These are phyloP conservation scores for Eupithecia insigniata DNA, from an alignment of 2,888 invertebrate species.

Conservation along the genomic window DNA sequence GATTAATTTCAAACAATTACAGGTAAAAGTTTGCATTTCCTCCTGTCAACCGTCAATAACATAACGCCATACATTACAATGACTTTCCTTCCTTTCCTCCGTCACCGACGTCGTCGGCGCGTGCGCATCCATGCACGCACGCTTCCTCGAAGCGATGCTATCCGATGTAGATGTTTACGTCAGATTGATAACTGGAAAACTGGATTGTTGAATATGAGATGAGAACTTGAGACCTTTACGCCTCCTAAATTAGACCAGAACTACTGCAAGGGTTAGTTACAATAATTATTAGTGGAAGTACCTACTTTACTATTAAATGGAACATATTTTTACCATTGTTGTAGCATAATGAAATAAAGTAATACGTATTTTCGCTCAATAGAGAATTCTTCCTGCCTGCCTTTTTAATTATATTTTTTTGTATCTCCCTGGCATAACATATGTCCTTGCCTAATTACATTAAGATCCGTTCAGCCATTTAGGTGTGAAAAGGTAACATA, in stretches of 20 bases:
- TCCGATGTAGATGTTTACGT: conserved; percentile 33
- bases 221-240: not conserved
- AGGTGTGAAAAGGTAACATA: too few species aligned
- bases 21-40: conserved; percentile 1
- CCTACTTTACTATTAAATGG: too few species aligned
- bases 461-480: too few species aligned
- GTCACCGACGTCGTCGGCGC: conserved; percentile 31
- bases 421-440: too few species aligned
- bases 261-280: not conserved
- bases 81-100: conserved; percentile 33
- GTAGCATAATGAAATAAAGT: too few species aligned
- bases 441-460: too few species aligned
- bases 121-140: conserved; percentile 48
- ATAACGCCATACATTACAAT: conserved; percentile 19
- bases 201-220: conserved; percentile 10
- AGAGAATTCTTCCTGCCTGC: too few species aligned
- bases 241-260: not conserved
- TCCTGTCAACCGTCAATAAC: conserved; percentile 1
- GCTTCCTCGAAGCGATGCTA: conserved; percentile 44
- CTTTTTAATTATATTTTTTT: too few species aligned
- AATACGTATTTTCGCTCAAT: too few species aligned
- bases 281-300: too few species aligned
- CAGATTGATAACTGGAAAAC: conserved; percentile 29
- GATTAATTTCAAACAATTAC: not conserved
- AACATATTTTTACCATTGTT: too few species aligned